Percentiles rank a stretch among this genome's conserved stretches.
phyloP scores from a whole-genome alignment of 2,888 invertebrate species.

The Barypeithes pellucidus region DNA sequence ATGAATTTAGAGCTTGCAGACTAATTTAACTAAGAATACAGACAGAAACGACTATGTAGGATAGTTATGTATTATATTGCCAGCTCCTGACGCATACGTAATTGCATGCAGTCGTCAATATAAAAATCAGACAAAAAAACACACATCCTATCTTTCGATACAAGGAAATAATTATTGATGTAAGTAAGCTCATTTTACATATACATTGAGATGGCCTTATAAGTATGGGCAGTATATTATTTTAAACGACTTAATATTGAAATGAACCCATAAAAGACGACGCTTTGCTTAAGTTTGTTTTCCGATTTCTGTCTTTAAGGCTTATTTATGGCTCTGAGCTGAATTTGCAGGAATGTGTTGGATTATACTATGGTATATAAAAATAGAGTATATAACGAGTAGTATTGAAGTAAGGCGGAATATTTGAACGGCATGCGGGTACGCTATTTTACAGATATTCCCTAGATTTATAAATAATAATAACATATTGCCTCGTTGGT shows the following conservation, averaged over 20 bases:
- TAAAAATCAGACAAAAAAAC: slow-evolving; percentile 9
- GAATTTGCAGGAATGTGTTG: slow-evolving; percentile 49
- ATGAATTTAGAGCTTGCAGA: no score
- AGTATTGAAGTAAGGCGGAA: background rate
- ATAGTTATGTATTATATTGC: no score
- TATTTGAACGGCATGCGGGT: slow-evolving; percentile 13
- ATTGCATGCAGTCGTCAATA: slow-evolving; percentile 2
- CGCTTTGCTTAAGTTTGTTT: slow-evolving; percentile 52
- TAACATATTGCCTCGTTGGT: no score
- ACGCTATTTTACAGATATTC: background rate
- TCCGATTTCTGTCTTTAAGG: slow-evolving; percentile 53
- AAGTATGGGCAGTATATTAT: slow-evolving; percentile 59
- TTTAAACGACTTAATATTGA: slow-evolving; percentile 61
- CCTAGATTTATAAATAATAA: background rate
- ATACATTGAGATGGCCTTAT: slow-evolving; percentile 52
- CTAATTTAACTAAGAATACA: no score
- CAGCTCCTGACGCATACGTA: background rate
- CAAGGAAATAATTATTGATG: slow-evolving; percentile 54
- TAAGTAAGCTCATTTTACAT: slow-evolving; percentile 54
- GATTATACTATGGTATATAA: slow-evolving; percentile 39
- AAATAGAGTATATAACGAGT: slow-evolving; percentile 9
- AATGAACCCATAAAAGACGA: slow-evolving; percentile 56
- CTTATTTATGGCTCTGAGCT: slow-evolving; percentile 46
- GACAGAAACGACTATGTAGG: no score
- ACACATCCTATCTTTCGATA: slow-evolving; percentile 13